Evolutionary conservation across 2,888 invertebrate genomes (phyloP), one percentile per base, ranked within the genome.

Genomic region (Gymnoscelis rufifasciata): DNA sequence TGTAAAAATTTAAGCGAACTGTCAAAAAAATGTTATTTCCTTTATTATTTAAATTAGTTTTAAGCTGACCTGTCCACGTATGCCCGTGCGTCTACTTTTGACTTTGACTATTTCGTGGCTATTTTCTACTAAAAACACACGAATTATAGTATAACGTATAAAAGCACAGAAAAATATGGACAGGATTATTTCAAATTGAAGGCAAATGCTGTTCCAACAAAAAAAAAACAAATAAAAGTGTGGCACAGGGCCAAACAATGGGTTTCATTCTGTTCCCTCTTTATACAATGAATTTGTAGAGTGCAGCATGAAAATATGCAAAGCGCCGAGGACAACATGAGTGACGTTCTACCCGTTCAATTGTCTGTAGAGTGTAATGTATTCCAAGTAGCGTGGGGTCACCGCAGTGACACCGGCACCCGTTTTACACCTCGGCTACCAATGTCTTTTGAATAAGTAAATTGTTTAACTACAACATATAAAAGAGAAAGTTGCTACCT

Each of bases 381-480:
- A 84, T 84, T 79, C 84, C 41, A 53, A 66, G 64, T 62, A 69
- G 56, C 71, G 60, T 47, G 65, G 68, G 84, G 83, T 84, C 83
- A 79, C 57, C 51, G 66, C 65, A 60, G 63, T 76, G 76, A 74
- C 79, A 76, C 66, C 60, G 65, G 51, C 60, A 60, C 60, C 59
- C 62, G 52, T 59, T 66, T 60, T 64, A 67, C 65, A 66, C 65
- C 48, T 57, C 57, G 54, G 41, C 55, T 36, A 47, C 51, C 47
- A 23, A 7, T 13, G 38, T 8, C 7, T 33, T 19, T 24, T 8
- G 6, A 42, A 10, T 8, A 11, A 26, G 10, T 5, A 41, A 6
- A 28, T 12, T 23, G 13, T 33, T 35, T 3, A 3, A 31, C 31
- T 31, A 8, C 0, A 19, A 19, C 19, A 5, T 3, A 19, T 3